A percentile compares a stretch with the other conserved stretches of the same genome.
Conservation (phyloP, 1,140 invertebrate genomes). For the Drosophila takahashii region DNA sequence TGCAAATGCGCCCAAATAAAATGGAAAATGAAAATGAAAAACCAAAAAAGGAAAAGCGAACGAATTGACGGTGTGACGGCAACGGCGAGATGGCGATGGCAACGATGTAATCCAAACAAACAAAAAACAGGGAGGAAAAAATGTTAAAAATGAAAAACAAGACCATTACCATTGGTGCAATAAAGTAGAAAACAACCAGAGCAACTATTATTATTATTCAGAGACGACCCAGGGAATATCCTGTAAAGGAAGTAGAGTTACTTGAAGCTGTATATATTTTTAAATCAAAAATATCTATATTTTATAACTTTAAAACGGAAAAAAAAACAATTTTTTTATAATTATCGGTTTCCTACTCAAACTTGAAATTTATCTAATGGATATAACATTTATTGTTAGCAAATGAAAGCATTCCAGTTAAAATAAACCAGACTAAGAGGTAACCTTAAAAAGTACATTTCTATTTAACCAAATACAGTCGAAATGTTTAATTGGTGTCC, state of each 20-base stretch:
- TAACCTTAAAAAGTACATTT: background rate
- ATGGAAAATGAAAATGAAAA: conserved; percentile 62
- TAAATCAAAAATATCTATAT: background rate
- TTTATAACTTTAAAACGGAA: background rate
- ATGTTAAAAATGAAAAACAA: conserved; percentile 77
- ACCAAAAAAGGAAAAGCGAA: conserved; percentile 44
- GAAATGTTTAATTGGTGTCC: conserved; percentile 1
- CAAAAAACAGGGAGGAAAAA: conserved; percentile 37
- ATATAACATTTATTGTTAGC: too few relatives aligned
- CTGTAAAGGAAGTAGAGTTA: background rate
- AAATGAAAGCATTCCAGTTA: too few relatives aligned
- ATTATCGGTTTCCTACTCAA: too few relatives aligned
- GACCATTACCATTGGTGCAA: conserved; percentile 81
- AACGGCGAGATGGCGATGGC: conserved; percentile 23
- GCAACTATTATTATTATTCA: conserved; percentile 28
- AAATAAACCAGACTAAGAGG: background rate
- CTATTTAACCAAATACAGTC: background rate
- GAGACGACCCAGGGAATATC: conserved; percentile 39
- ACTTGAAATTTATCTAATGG: too few relatives aligned
- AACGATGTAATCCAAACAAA: conserved; percentile 68
- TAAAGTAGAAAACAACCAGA: conserved; percentile 79
- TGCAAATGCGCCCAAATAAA: conserved; percentile 79
- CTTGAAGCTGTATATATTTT: background rate
- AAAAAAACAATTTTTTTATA: too few relatives aligned
- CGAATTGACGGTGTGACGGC: conserved; percentile 34